Evolutionary conservation across 2,113 vertebrate species (phyloP).

Genomic region (Engystomops pustulosus): DNA sequence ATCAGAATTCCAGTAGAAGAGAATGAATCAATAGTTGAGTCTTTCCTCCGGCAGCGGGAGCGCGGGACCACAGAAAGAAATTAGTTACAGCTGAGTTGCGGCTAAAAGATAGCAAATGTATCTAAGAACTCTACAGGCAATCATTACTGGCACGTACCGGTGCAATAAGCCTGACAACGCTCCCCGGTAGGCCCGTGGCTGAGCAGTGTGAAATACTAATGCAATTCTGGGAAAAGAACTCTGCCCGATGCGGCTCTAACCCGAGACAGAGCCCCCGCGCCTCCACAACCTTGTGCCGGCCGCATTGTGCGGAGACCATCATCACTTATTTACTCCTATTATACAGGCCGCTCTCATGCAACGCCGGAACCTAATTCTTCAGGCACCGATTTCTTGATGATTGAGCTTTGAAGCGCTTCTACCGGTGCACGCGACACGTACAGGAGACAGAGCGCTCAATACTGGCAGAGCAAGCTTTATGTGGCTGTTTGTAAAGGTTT

Average conservation of each 20-base stretch:
- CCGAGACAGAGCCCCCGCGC: not conserved
- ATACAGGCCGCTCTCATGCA: not conserved
- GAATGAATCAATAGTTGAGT: constrained; percentile 52
- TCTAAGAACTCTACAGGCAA: constrained; percentile 52
- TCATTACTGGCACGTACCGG: constrained; percentile 34
- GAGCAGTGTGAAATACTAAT: constrained; percentile 25
- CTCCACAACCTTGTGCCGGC: not conserved
- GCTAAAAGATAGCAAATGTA: constrained; percentile 54
- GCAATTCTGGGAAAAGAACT: constrained; percentile 7
- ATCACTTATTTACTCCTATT: constrained; percentile 7
- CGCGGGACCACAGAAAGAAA: constrained; percentile 50
- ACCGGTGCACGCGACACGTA: not conserved
- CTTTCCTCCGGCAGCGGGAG: constrained; percentile 42
- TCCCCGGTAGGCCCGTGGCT: constrained; percentile 31
- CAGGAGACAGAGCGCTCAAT: not conserved
- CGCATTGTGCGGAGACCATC: not conserved
- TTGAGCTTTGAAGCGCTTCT: not conserved
- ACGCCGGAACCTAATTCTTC: not conserved
- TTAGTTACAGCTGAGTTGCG: constrained; percentile 57
- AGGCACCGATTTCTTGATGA: not conserved
- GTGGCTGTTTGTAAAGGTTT: not conserved
- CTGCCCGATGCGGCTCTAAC: not conserved
- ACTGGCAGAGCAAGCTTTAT: not conserved
- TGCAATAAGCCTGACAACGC: constrained; percentile 41
- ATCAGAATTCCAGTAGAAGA: constrained; percentile 25